Percentiles rank a stretch among this genome's conserved stretches.
These are phyloP conservation scores for Nerophis ophidion DNA, from an alignment of 2,113 vertebrate species.

Conservation along the genomic window DNA sequence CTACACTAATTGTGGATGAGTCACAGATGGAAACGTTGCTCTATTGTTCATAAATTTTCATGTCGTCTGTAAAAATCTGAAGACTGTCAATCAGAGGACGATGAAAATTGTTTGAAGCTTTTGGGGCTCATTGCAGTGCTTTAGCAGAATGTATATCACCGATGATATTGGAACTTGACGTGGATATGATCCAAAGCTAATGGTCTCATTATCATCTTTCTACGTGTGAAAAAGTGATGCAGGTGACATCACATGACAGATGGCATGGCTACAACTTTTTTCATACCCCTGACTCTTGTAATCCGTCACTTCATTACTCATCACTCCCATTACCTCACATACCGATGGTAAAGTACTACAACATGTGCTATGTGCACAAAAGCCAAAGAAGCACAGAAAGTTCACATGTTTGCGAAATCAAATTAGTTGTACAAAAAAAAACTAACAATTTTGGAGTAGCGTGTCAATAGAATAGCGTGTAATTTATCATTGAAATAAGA, in stretches of 20 bases:
- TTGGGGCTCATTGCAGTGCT: conserved; percentile 30
- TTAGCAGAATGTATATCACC: conserved; percentile 27
- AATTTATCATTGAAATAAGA: not conserved
- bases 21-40: too few species aligned
- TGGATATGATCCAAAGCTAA: conserved; percentile 44
- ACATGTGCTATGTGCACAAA: conserved; percentile 7
- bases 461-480: not conserved
- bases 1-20: not conserved
- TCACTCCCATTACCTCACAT: conserved; percentile 41
- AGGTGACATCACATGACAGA: conserved; percentile 6
- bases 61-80: not conserved
- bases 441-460: not conserved
- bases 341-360: conserved; percentile 10
- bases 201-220: conserved; percentile 29
- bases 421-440: not conserved
- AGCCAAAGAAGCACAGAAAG: not conserved
- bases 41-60: not conserved
- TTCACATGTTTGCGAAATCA: not conserved
- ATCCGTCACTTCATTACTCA: conserved; percentile 42
- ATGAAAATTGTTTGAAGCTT: conserved; percentile 23
- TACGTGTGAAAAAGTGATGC: not conserved
- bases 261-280: conserved; percentile 4
- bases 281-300: conserved; percentile 12
- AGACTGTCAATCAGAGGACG: conserved; percentile 18
- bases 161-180: conserved; percentile 41